A percentile compares a stretch with the other conserved stretches of the same genome.
These are phyloP conservation scores for Microchrysa polita DNA, from an alignment of 2,888 invertebrate genomes.

Conservation along the genomic window DNA sequence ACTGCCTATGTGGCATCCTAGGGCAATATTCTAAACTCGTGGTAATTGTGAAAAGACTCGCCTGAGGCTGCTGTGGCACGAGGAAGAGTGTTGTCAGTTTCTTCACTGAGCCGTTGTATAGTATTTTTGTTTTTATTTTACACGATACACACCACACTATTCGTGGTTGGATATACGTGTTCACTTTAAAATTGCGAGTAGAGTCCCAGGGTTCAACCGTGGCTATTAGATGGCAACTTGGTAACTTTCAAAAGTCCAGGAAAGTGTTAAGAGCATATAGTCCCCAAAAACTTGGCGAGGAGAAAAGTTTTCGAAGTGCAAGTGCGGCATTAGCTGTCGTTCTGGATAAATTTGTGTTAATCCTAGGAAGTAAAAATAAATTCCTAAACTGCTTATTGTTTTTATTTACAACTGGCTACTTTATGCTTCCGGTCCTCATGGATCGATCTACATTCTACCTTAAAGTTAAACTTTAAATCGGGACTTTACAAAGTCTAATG, in stretches of 20 bases:
- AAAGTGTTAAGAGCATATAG: conserved; percentile 30
- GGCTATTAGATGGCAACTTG: conserved; percentile 41
- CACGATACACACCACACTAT: background rate
- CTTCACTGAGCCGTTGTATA: conserved; percentile 9
- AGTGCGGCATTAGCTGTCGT: background rate
- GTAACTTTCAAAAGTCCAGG: conserved; percentile 29
- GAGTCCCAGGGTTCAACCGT: conserved; percentile 18
- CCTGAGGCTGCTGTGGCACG: conserved; percentile 16
- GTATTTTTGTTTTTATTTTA: conserved; percentile 23
- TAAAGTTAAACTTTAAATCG: too few relatives aligned
- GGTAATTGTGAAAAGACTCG: conserved; percentile 31
- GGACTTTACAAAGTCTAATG: too few relatives aligned
- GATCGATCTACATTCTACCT: too few relatives aligned
- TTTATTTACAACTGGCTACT: too few relatives aligned
- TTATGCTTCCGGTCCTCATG: too few relatives aligned
- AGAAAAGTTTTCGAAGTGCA: conserved; percentile 11
- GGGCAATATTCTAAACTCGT: conserved; percentile 17
- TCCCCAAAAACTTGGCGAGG: conserved; percentile 25
- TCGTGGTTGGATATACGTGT: background rate
- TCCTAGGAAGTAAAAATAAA: too few relatives aligned
- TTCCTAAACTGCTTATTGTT: too few relatives aligned
- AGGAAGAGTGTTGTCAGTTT: conserved; percentile 7
- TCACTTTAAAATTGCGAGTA: background rate
- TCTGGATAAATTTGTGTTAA: background rate
- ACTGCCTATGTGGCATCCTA: conserved; percentile 20